Evolutionary conservation across 2,888 invertebrate genomes (phyloP).

Genomic region (Sturmia bella): DNA sequence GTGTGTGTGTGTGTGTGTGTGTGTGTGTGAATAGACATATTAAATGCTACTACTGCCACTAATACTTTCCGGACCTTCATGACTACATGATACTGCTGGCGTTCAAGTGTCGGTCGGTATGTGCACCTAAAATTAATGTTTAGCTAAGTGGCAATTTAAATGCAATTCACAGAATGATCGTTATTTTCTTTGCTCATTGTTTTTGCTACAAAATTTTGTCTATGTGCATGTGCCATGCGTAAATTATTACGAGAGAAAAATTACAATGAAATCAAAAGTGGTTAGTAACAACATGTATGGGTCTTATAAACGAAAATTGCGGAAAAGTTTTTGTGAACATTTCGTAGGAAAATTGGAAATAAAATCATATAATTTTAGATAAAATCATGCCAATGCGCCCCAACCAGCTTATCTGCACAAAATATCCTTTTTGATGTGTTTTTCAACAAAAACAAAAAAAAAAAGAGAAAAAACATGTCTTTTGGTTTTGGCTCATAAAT

Average conservation of each 20-base stretch:
- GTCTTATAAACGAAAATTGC: neutral
- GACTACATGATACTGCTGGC: neutral
- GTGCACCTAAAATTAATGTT: constrained; percentile 36
- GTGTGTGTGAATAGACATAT: constrained; percentile 2
- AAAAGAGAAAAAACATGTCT: too few species aligned
- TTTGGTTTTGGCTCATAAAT: too few species aligned
- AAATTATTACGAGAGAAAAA: constrained; percentile 17
- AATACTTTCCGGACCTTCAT: constrained; percentile 5
- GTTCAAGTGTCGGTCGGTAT: constrained; percentile 9
- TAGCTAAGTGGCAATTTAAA: constrained; percentile 64
- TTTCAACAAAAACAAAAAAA: too few species aligned
- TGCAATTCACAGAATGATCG: constrained; percentile 49
- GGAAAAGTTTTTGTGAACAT: too few species aligned
- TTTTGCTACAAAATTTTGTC: neutral
- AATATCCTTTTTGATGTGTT: too few species aligned
- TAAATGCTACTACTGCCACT: constrained; percentile 13
- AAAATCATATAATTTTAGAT: too few species aligned
- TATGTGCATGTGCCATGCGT: constrained; percentile 31
- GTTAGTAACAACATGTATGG: too few species aligned
- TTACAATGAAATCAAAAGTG: neutral
- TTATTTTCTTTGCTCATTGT: neutral
- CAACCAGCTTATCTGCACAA: too few species aligned
- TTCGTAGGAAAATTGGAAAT: too few species aligned
- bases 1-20: constrained; percentile 19
- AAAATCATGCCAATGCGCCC: too few species aligned